Evolutionary conservation across 2,797 vertebrate genomes (phyloP), one percentile per base, ranked within the genome.

Genomic region (Poliocrania exsul): DNA sequence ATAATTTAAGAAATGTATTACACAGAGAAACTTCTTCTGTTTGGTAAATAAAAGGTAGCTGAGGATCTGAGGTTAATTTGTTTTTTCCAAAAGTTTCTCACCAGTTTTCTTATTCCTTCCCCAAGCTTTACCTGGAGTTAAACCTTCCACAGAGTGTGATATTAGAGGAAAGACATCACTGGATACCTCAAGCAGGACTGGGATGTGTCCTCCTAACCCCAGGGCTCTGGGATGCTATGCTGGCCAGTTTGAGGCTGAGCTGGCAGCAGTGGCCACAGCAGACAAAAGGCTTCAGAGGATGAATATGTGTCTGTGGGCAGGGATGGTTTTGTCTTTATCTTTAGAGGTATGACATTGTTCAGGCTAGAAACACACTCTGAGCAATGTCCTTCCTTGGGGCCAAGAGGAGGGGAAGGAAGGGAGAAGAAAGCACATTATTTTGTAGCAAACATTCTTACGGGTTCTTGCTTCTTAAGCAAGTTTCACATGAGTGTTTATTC

Each of bases 1-100:
- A 88, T 96, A 93, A 97, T 97, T 96, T 96, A 91, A 93, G 94
- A 94, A 97, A 86, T 53, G 73, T 67, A 94, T 94, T 93, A 91
- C 23, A 40, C 42, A 85, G 69, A 71, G 79, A 91, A 94, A 83
- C 54, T 88, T 88, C 78, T 95, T 94, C 84, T 95, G 78, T 78
- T 90, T 93, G 70, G 65, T 93, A 90, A 92, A 93, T 90, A 95
- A 80, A 91, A 91, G 88, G 82, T 90, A 91, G 80, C 67, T 72
- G 67, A 38, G 44, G 73, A 92, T 62, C 70, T 88, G 81, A 92
- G 69, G 60, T 82, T 89, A 79, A 91, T 87, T 71, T 81, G 62
- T 60, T 56, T 51, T 70, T 65, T 12, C 5, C 5, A 66, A 67
- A 61, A n/a, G 14, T 2, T 66, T 90, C 51, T 88, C 26, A 14